A percentile compares a stretch with the other conserved stretches of the same genome.
Conservation (phyloP, 2,113 vertebrate genomes). For the Heliornis fulica region DNA sequence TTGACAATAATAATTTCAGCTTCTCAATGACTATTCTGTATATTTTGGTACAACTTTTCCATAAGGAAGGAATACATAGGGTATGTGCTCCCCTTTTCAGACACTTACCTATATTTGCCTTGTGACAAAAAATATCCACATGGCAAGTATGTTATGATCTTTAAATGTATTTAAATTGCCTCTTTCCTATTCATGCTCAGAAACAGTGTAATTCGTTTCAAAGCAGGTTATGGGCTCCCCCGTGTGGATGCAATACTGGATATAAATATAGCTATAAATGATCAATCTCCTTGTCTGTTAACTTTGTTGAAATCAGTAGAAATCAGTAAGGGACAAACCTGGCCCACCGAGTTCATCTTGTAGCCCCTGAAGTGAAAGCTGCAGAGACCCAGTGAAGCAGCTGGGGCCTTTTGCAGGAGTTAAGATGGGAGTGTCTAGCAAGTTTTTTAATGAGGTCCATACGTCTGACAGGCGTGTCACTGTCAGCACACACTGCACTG, state of each 20-base stretch:
- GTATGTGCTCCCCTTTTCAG: neutral
- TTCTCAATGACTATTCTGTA: neutral
- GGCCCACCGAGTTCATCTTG: accelerated
- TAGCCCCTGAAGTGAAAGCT: neutral
- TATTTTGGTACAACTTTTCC: neutral
- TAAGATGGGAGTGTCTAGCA: neutral
- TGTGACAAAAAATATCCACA: neutral
- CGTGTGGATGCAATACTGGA: neutral
- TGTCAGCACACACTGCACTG: neutral
- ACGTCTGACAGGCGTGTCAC: neutral
- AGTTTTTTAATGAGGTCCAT: neutral
- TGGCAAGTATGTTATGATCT: neutral
- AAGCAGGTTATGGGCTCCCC: neutral
- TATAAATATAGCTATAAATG: accelerated
- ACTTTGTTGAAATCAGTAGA: neutral
- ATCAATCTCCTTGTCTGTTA: neutral
- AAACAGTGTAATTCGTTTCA: neutral
- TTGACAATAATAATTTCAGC: neutral
- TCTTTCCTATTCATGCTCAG: neutral
- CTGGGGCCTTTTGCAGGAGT: neutral
- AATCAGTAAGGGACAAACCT: neutral
- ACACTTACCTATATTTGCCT: neutral
- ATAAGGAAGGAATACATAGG: neutral
- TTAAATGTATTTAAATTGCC: neutral
- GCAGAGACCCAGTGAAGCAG: neutral